Base-by-base conservation (phyloP, 2,888 invertebrate species). In the Eupithecia dodoneata region DNA sequence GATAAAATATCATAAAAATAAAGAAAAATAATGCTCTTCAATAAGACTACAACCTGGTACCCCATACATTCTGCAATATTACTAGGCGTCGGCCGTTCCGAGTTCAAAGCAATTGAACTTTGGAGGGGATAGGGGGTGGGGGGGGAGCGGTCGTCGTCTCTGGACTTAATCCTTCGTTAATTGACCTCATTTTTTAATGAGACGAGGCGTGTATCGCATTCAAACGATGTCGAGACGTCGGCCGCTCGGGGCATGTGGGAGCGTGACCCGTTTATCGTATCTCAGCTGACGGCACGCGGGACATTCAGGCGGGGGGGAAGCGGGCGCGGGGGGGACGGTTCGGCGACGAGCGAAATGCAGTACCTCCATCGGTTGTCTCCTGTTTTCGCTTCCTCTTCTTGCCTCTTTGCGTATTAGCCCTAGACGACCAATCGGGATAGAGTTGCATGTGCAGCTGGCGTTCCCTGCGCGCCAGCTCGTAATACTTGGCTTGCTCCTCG, bases 331-430 rank as follows among this genome's bases (percentile, higher is more conserved):
- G 83, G 82, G 59, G 59, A 71, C 75, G 75, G 71, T 73, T 85
- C 87, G 87, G 88, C 92, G 92, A 90, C 90, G 90, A 92, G 91
- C 90, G 96, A 89, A 93, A 95, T 96, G 96, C 96, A 96, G 97
- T 98, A 98, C 98, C 98, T 98, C 98, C 98, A 97, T 98, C 98
- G 97, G 97, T 97, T 97, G 98, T 97, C 96, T 98, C 98, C 98
- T 98, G 98, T 97, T 98, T 98, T 97, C 98, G 97, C 97, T 99
- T 99, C 98, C 99, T 98, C 97, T 99, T 99, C 97, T 98, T 98
- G 97, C 99, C 99, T 96, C 99, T 98, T 96, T 99, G 99, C 97
- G 99, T 99, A 97, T 99, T 99, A 96, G 99, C 97, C 96, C 99
- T 99, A 96, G 98, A 98, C 96, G 98, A 98, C 99, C 99, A 99